These are phyloP conservation scores for Orthosia incerta DNA, from an alignment of 2,888 invertebrate genomes.

Conservation along the genomic window DNA sequence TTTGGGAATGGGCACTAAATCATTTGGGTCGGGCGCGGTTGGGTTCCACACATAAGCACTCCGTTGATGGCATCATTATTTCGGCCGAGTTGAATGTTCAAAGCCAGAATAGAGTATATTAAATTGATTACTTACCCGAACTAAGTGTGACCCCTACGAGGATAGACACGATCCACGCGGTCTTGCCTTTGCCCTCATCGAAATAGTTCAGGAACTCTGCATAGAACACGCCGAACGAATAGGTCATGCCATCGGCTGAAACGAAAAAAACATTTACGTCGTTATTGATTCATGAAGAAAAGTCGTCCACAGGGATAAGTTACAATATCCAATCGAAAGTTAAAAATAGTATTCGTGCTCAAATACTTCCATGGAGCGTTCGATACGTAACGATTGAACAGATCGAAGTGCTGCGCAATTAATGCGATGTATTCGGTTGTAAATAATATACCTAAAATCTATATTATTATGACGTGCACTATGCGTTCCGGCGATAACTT, in stretches of 20 bases:
- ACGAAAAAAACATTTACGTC: constrained; percentile 71
- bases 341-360: not conserved
- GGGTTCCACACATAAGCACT: constrained; percentile 22
- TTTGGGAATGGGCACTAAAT: constrained; percentile 19
- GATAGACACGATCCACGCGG: constrained; percentile 98
- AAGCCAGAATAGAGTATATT: constrained; percentile 36
- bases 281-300: constrained; percentile 46
- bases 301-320: not conserved
- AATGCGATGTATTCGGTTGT: not conserved
- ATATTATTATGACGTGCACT: not conserved
- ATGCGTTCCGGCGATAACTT: not conserved
- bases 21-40: constrained; percentile 21
- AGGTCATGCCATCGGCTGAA: constrained; percentile 99
- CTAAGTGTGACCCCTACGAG: constrained; percentile 98
- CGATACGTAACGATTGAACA: not conserved
- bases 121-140: constrained; percentile 95
- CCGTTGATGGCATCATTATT: constrained; percentile 29
- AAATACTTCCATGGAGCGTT: not conserved
- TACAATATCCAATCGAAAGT: not conserved
- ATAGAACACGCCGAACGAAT: constrained; percentile 98
- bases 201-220: constrained; percentile 96
- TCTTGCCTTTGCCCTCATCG: constrained; percentile 95
- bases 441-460: not conserved
- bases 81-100: constrained; percentile 31
- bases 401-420: not conserved